Conservation (phyloP, 2,797 vertebrate species). For the Sebastes alutus region DNA sequence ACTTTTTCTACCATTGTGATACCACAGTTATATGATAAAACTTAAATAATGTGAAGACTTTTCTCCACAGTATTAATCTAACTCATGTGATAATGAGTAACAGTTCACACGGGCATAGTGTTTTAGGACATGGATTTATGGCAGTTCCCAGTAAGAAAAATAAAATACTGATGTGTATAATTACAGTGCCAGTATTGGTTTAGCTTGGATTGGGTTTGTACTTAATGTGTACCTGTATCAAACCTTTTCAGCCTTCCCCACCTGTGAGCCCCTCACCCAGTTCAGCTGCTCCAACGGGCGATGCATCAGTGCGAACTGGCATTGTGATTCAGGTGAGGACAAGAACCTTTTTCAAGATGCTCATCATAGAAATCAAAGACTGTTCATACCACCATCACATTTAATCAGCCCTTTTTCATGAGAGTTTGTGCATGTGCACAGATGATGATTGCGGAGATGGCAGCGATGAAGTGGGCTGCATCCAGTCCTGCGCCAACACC, state of each 20-base stretch:
- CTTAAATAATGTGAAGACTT: neutral
- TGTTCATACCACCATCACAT: neutral
- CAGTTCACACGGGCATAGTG: neutral
- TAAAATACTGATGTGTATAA: neutral
- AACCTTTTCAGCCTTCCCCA: constrained; percentile 89
- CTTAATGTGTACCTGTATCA: constrained; percentile 5
- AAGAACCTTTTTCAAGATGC: neutral
- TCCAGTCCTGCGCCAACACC: constrained; percentile 87
- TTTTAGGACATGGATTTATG: neutral
- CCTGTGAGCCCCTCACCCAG: constrained; percentile 91
- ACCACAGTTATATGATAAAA: neutral
- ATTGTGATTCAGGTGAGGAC: constrained; percentile 92
- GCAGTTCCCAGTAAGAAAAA: neutral
- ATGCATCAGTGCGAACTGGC: constrained; percentile 95
- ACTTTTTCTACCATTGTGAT: neutral
- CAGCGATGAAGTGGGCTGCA: constrained; percentile 91
- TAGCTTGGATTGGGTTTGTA: neutral
- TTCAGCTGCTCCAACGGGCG: constrained; percentile 94
- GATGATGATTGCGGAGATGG: constrained; percentile 97
- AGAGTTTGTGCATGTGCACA: constrained; percentile 54
- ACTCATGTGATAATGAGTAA: neutral
- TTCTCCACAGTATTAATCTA: neutral
- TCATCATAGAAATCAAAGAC: neutral
- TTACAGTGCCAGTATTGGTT: neutral
- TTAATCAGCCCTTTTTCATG: neutral